These are phyloP conservation scores for Dicentrarchus labrax DNA, from an alignment of 2,113 vertebrate species.

Conservation along the genomic window DNA sequence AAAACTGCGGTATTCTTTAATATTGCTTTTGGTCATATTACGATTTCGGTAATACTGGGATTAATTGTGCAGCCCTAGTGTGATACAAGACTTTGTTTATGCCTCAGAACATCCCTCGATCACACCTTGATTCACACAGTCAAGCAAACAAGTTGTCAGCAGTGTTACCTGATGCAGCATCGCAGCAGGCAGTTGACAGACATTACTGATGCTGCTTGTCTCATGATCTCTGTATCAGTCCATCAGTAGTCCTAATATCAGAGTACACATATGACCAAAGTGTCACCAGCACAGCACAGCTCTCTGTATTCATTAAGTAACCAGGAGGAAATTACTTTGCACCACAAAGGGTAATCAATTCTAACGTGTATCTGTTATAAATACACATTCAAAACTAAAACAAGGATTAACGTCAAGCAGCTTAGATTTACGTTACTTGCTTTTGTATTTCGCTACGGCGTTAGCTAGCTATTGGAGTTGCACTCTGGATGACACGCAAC, in stretches of 20 bases:
- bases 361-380: background rate
- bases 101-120: too few species aligned
- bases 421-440: too few species aligned
- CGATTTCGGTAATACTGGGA: too few species aligned
- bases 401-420: background rate
- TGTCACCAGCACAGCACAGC: background rate
- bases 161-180: constrained; percentile 68
- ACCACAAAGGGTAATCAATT: background rate
- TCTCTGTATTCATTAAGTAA: background rate
- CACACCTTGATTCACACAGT: background rate
- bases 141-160: background rate
- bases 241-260: constrained; percentile 4
- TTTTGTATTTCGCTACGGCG: background rate
- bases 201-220: constrained; percentile 53
- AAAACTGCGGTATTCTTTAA: too few species aligned
- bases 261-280: background rate
- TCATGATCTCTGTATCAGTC: constrained; percentile 5
- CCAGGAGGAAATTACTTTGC: background rate
- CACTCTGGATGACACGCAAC: background rate
- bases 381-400: background rate
- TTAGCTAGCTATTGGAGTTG: background rate
- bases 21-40: too few species aligned
- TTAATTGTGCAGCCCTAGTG: too few species aligned
- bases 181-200: constrained; percentile 74
- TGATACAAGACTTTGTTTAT: too few species aligned